Evolutionary conservation across 2,888 invertebrate genomes (phyloP), one percentile per base, ranked within the genome.

Genomic region (Drosophila koepferae): DNA sequence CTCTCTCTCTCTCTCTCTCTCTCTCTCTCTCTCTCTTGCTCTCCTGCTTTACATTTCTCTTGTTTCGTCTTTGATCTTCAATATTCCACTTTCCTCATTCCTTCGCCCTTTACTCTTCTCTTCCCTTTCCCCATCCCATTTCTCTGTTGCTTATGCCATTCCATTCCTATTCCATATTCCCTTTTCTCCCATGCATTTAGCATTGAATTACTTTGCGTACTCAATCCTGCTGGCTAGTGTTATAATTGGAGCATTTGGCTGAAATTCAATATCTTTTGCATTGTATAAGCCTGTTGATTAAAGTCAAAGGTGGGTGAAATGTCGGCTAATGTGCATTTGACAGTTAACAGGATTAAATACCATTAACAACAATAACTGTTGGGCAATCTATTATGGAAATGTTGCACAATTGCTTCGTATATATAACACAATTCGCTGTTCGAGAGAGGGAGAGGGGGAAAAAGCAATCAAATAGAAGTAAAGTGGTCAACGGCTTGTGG

Each of bases 381-480:
- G 46, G 16, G 60, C 36, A 40, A 77, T 44, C 61, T 44, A 31
- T 58, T 44, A 61, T 72, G 56, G 41, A 63, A 53, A 72, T 69
- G 63, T 51, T 62, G 20, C 40, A n/a, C 53, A 53, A 60, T 28
- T 12, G 48, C 36, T 6, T 18, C 46, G 20, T 20, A 38, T 38
- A 53, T 38, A 53, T 54, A 54, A 38, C 53, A 23, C 53, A 54
- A 20, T 53, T 16, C 16, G 55, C 31, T 55, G 46, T 36, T 48
- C 58, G 44, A 20, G 72, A 69, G 68, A 66, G 72, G 6, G 28
- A 28, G 28, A 28, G 28, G 28, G 28, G 28, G 7, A 77, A 82
- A 78, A n/a, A 69, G 64, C 55, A 80, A 82, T 74, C 74, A 74
- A 77, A 75, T 80, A 72, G 66, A 72, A 77, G 72, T 69, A 63